phyloP scores from a whole-genome alignment of 2,113 vertebrate genomes.

The Agapornis roseicollis region DNA sequence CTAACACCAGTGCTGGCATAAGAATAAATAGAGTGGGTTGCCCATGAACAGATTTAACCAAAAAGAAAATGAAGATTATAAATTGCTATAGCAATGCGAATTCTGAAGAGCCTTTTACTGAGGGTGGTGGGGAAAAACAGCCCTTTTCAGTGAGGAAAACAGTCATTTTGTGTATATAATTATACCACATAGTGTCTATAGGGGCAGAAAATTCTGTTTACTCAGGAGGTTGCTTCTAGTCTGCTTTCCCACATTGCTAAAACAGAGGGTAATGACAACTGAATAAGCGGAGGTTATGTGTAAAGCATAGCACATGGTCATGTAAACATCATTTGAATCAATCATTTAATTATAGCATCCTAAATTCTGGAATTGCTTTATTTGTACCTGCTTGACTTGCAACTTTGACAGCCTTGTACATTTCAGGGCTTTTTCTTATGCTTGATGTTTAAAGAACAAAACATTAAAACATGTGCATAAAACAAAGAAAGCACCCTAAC shows the following conservation, averaged over 20 bases:
- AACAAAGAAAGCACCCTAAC: neutral
- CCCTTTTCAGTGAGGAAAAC: neutral
- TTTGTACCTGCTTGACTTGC: neutral
- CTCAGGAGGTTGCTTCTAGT: neutral
- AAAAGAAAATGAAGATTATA: neutral
- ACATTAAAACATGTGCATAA: neutral
- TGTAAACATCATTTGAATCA: neutral
- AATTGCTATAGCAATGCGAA: neutral
- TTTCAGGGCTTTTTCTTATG: neutral
- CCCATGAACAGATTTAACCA: neutral
- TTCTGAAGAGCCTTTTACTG: neutral
- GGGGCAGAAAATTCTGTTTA: neutral
- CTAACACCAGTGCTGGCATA: neutral
- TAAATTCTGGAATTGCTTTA: neutral
- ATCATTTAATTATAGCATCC: neutral
- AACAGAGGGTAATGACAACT: neutral
- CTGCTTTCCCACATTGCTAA: neutral
- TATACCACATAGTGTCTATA: accelerated
- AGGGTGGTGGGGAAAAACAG: accelerated
- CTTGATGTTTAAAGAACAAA: neutral
- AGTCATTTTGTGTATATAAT: neutral
- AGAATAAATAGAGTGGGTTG: neutral
- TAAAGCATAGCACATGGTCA: neutral
- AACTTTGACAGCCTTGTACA: neutral
- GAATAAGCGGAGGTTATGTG: neutral